A percentile compares a stretch with the other conserved stretches of the same genome.
phyloP scores from a whole-genome alignment of 1,140 invertebrate genomes.

The Ceratosolen solmsi region DNA sequence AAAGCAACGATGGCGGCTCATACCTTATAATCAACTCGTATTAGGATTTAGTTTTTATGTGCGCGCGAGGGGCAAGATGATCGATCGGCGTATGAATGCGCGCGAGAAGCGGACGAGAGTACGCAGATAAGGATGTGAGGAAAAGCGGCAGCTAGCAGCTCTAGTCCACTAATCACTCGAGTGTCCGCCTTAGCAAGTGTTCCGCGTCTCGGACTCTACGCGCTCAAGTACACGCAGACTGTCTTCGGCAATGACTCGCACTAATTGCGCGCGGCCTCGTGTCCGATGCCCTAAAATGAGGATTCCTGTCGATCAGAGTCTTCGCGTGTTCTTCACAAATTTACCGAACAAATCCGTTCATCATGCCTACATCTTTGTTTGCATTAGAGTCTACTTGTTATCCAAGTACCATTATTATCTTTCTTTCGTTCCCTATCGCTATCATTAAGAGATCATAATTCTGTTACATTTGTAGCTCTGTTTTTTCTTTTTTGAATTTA shows the following conservation, averaged over 20 bases:
- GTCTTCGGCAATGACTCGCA: constrained; percentile 55
- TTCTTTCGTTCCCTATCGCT: no score
- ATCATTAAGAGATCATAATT: no score
- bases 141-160: constrained; percentile 29
- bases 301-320: not conserved
- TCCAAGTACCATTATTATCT: no score
- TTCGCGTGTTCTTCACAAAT: no score
- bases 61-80: not conserved
- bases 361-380: no score
- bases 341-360: no score
- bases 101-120: constrained; percentile 52
- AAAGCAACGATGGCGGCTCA: no score
- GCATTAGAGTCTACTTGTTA: no score
- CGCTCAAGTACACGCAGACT: constrained; percentile 55
- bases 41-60: no score
- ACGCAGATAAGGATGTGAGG: not conserved
- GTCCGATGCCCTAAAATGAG: constrained; percentile 37
- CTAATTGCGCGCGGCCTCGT: constrained; percentile 55
- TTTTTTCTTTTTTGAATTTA: no score
- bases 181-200: constrained; percentile 72
- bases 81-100: constrained; percentile 46
- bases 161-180: constrained; percentile 55
- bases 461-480: no score
- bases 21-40: no score
- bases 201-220: constrained; percentile 57